Base-by-base conservation (phyloP, 2,888 invertebrate species). In the Oligia fasciuncula region DNA sequence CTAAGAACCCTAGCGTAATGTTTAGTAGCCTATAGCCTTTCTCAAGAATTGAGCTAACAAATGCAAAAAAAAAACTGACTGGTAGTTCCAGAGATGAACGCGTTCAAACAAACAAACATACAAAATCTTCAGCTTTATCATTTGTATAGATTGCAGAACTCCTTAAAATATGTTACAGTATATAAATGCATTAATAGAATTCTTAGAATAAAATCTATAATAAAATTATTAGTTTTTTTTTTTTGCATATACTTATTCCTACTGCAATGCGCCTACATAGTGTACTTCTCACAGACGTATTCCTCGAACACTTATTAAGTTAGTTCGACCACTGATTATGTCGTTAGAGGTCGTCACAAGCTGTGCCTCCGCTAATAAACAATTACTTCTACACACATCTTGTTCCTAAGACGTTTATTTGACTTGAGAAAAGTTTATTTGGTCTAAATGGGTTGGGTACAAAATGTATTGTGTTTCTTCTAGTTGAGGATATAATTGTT, bases 251-350 rank as follows among this genome's bases (percentile, higher is more conserved):
- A 0, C 1, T 6, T 79, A 63, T 6, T 70, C 46, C 73, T 84
- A 63, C 77, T 83, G 76, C 11, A 11, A 63, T 29, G 14, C 11
- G 1, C 11, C 68, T 83, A 14, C 68, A 43, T 23, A 43, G 2
- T 84, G 73, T 69, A 54, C 13, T 13, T 49, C 46, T 43, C 60
- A 69, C 23, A 76, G 73, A 70, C 54, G 73, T 80, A 77, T 86
- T 77, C 73, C 69, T 65, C 23, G 40, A 73, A 62, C 43, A 75
- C 57, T 86, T 83, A 89, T 88, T 65, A 72, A 88, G 87, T 88
- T 88, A 84, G 75, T 51, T 63, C 77, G 71, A 73, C 78, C 73
- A 54, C 71, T 74, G 71, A 68, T 78, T 81, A 83, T 70, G 60
- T 88, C 77, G 70, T 79, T 86, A 75, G 70, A 75, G 80, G 69